Evolutionary conservation across 1,140 invertebrate species (phyloP).

Genomic region (Steinernema feltiae): DNA sequence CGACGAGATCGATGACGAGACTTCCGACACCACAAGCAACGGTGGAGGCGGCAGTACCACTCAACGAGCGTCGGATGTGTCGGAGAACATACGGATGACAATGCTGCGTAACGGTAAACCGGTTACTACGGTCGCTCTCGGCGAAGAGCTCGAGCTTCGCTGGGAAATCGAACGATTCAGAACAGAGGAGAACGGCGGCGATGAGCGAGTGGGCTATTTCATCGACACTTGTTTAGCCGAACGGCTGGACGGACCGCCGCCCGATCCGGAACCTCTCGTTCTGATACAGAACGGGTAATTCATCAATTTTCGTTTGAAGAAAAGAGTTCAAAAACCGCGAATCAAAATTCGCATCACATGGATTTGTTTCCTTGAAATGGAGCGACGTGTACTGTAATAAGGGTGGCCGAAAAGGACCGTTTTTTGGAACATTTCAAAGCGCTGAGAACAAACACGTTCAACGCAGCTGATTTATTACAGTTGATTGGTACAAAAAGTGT

Average conservation of each 20-base stretch:
- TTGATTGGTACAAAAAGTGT: no score
- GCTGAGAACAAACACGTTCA: no score
- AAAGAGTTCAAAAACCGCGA: neutral
- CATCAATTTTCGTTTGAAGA: neutral
- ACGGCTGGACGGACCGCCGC: conserved; percentile 46
- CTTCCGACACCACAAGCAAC: neutral
- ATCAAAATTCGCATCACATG: no score
- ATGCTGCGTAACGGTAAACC: conserved; percentile 44
- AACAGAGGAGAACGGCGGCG: conserved; percentile 13
- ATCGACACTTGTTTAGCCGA: conserved; percentile 55
- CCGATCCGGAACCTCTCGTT: conserved; percentile 49
- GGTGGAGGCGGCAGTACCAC: neutral
- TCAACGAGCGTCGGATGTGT: conserved; percentile 6
- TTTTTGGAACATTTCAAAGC: no score
- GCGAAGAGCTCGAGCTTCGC: conserved; percentile 51
- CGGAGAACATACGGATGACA: conserved; percentile 44
- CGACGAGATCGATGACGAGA: neutral
- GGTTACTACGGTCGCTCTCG: conserved; percentile 49
- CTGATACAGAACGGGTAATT: conserved; percentile 47
- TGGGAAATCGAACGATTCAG: conserved; percentile 37
- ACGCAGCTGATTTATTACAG: no score
- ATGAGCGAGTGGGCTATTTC: conserved; percentile 41
- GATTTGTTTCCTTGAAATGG: no score
- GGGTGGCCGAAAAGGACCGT: no score
- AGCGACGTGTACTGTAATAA: no score